Conservation (phyloP, 1,140 invertebrate genomes). For the Campoletis sonorensis region DNA sequence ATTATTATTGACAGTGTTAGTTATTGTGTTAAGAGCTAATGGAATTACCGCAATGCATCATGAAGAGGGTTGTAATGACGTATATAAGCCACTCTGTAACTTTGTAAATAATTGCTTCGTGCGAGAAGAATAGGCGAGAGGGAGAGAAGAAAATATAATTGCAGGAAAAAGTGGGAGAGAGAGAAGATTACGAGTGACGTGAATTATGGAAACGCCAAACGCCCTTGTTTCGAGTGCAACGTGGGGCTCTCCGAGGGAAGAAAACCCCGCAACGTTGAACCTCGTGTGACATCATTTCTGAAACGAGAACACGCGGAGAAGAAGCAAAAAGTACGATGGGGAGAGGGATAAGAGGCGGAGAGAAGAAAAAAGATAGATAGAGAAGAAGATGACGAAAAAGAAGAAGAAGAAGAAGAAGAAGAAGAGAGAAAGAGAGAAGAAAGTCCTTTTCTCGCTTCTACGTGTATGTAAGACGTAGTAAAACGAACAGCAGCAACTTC, state of each 20-base stretch:
- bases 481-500: slow-evolving; percentile 38
- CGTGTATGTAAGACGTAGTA: slow-evolving; percentile 33
- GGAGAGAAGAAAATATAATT: background rate
- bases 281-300: slow-evolving; percentile 8
- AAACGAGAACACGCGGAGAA: background rate
- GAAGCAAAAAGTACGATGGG: background rate
- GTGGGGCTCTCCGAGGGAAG: background rate
- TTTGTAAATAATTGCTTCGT: background rate
- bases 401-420: background rate
- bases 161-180: background rate
- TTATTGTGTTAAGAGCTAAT: background rate
- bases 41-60: background rate
- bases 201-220: slow-evolving; percentile 10
- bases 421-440: background rate
- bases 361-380: background rate
- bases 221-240: background rate
- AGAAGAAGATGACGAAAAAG: background rate
- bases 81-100: background rate
- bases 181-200: background rate
- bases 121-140: background rate
- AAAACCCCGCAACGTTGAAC: background rate
- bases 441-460: slow-evolving; percentile 34
- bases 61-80: background rate
- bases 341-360: background rate
- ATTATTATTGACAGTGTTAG: background rate